phyloP scores from a whole-genome alignment of 2,113 vertebrate genomes.

The Lethenteron camtschaticum region DNA sequence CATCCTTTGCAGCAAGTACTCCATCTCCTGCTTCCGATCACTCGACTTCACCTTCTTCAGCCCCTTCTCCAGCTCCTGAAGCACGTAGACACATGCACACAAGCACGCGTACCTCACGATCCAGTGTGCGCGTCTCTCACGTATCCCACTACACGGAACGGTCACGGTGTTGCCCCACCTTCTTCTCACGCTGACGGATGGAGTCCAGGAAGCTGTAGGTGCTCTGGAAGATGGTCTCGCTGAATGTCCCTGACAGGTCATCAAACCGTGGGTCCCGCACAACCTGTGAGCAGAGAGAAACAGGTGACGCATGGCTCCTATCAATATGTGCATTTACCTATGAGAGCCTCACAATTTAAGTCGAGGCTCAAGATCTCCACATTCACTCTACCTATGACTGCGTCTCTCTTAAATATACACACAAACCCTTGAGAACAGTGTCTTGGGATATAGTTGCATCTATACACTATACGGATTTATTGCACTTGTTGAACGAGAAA shows the following conservation, averaged over 20 bases:
- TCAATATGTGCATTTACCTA: too few relatives aligned
- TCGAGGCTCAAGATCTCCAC: too few relatives aligned
- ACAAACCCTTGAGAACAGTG: slow-evolving; percentile 1
- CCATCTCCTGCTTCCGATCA: slow-evolving; percentile 22
- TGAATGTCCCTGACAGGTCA: slow-evolving; percentile 77
- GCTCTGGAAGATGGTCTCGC: slow-evolving; percentile 57
- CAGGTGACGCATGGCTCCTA: not conserved
- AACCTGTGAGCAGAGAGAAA: slow-evolving; percentile 16
- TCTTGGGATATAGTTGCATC: slow-evolving; percentile 5
- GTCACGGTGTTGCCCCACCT: slow-evolving; percentile 21
- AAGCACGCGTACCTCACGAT: not conserved
- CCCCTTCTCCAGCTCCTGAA: slow-evolving; percentile 30
- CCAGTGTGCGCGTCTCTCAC: not conserved
- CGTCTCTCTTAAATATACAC: too few relatives aligned
- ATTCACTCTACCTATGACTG: too few relatives aligned
- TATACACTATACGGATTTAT: not conserved
- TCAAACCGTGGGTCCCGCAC: slow-evolving; percentile 72
- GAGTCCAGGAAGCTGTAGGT: slow-evolving; percentile 50
- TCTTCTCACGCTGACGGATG: slow-evolving; percentile 40
- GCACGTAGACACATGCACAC: slow-evolving; percentile 8
- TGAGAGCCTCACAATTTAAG: not conserved
- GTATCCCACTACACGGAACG: not conserved
- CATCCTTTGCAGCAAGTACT: slow-evolving; percentile 28
- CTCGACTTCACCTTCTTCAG: slow-evolving; percentile 19
- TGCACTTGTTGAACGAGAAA: too few relatives aligned